Base-by-base conservation (phyloP, 2,888 invertebrate species). In the Drosophila hamatofila region DNA sequence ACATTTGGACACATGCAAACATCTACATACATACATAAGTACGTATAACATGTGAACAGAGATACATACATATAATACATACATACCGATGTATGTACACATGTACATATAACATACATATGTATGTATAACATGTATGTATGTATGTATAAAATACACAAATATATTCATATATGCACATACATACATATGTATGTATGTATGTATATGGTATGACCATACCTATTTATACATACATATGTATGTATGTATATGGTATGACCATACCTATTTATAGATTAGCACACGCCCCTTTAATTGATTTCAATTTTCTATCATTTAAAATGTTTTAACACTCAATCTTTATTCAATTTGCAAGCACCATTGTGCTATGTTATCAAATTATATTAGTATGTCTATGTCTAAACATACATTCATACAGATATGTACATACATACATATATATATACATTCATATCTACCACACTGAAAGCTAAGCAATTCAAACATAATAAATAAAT, bases 401-500 rank as follows among this genome's bases (percentile, higher is more conserved):
- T 11, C n/a, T n/a, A n/a, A 0, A n/a, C 23, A 46, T 1, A 4
- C 9, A 16, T 16, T 27, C n/a, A 27, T 37, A 51, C 27, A n/a
- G 16, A 44, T 25, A 4, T 2, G 25, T 2, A 27, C 2, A 7
- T 27, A 30, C 30, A 8, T 5, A 23, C 14, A 7, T 37, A 37
- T 7, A 2, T 12, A 14, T 3, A 6, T 42, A 42, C 6, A 6
- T 21, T 2, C 6, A 12, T 12, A 23, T 11, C 3, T 44, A 44
- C n/a, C 30, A 14, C 18, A 30, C 14, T 12, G 21, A 14, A 33
- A 21, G 3, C 16, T 11, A 25, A 46, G 14, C 35, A 37, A 52
- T 37, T 52, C 23, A 25, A 37, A n/a, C 52, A 52, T 52, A 16
- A 52, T 37, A 37, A 37, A n/a, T n/a, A n/a, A n/a, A n/a, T n/a